Percentiles rank a stretch among this genome's conserved stretches.
Conservation (phyloP, 2,797 vertebrate species). For the Hylomyscus alleni region DNA sequence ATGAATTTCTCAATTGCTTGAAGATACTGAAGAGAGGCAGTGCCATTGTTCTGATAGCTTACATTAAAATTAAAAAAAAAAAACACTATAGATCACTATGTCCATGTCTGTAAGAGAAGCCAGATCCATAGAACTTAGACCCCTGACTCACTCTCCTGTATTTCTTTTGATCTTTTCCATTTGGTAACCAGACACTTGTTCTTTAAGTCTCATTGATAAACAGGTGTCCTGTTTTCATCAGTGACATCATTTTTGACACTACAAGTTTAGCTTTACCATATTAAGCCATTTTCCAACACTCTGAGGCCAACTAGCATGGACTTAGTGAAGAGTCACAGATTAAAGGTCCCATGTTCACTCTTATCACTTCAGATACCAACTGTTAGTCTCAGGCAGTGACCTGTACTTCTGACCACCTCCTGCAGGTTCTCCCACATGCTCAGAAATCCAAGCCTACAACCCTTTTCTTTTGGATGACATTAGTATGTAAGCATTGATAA, state of each 20-base stretch:
- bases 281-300: neutral
- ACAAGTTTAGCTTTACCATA: neutral
- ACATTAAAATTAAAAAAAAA: neutral
- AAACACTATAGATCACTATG: neutral
- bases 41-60: neutral
- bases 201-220: neutral
- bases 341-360: neutral
- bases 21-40: neutral
- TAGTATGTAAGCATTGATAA: neutral
- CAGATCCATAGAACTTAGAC: neutral
- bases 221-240: neutral
- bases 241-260: neutral
- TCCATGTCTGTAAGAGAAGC: neutral
- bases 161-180: neutral
- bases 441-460: neutral
- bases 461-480: neutral
- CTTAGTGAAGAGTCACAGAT: neutral
- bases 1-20: neutral
- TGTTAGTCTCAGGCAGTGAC: neutral
- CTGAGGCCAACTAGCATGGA: neutral
- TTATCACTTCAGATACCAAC: neutral
- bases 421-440: neutral
- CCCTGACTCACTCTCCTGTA: neutral
- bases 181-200: neutral
- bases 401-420: neutral